Conservation (phyloP, 1,140 invertebrate genomes). For the Chionoecetes opilio region DNA sequence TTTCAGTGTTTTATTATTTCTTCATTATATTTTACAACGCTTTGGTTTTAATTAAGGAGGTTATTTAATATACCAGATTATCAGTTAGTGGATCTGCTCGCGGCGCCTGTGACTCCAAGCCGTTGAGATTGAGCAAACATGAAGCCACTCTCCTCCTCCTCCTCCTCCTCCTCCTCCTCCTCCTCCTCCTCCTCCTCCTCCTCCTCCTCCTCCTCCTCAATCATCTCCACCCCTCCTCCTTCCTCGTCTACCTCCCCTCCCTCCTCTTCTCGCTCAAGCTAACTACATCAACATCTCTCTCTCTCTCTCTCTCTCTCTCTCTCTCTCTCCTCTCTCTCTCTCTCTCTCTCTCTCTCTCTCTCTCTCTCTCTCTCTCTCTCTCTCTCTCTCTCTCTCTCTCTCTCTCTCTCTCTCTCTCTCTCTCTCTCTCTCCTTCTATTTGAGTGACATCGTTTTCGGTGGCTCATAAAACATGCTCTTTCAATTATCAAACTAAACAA, state of each 20-base stretch:
- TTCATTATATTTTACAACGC: no score
- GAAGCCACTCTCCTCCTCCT: neutral
- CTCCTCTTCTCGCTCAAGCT: neutral
- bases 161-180: slow-evolving; percentile 4
- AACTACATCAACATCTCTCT: neutral
- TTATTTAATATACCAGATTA: no score
- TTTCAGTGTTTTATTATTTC: no score
- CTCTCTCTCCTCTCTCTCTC: neutral
- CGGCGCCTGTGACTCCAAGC: neutral
- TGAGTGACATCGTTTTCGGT: neutral
- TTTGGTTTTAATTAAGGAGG: no score
- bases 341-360: neutral
- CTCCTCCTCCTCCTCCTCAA: neutral
- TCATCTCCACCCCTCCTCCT: neutral
- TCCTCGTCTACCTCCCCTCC: neutral
- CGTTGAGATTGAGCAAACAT: slow-evolving; percentile 8
- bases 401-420: slow-evolving; percentile 20
- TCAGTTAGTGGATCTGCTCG: neutral
- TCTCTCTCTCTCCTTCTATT: neutral
- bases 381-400: slow-evolving; percentile 13
- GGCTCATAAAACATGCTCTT: neutral
- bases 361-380: slow-evolving; percentile 23
- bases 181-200: neutral
- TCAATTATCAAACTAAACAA: slow-evolving; percentile 22
- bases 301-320: neutral